Percentiles rank a stretch among this genome's conserved stretches.
These are phyloP conservation scores for Octonoba sinensis DNA, from an alignment of 2,888 invertebrate genomes.

Conservation along the genomic window DNA sequence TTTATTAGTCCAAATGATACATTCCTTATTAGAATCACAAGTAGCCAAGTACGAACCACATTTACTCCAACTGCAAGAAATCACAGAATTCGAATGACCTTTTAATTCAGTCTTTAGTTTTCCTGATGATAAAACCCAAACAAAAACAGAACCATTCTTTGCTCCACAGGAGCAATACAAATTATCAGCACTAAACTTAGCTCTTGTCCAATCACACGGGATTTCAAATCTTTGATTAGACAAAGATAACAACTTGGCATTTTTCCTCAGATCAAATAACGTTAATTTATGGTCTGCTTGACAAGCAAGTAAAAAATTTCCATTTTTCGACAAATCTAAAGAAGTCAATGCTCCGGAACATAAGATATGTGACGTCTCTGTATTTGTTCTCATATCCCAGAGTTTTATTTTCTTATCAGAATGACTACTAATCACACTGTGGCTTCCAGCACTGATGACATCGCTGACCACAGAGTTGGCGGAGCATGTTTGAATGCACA, in stretches of 20 bases:
- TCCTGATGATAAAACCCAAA: conserved; percentile 87
- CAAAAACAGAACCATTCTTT: conserved; percentile 88
- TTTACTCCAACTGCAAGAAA: conserved; percentile 48
- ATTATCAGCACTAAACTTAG: conserved; percentile 91
- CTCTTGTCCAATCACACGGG: conserved; percentile 93
- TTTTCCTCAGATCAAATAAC: conserved; percentile 93
- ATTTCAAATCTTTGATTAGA: conserved; percentile 96
- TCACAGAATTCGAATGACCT: conserved; percentile 73
- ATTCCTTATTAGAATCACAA: conserved; percentile 37
- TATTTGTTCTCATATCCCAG: conserved; percentile 94
- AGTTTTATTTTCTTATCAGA: conserved; percentile 95
- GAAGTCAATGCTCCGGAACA: conserved; percentile 95
- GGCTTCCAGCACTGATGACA: conserved; percentile 88
- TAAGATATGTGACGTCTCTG: conserved; percentile 81
- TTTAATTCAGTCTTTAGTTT: conserved; percentile 84
- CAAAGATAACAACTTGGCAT: conserved; percentile 78
- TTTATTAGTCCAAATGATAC: conserved; percentile 40
- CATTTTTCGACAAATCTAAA: conserved; percentile 91
- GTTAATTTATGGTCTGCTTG: conserved; percentile 95
- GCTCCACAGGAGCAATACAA: conserved; percentile 92
- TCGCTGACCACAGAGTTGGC: conserved; percentile 98
- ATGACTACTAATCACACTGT: conserved; percentile 94
- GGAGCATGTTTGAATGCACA: conserved; percentile 93
- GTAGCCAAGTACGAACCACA: conserved; percentile 45
- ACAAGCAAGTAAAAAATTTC: conserved; percentile 68